A percentile compares a stretch with the other conserved stretches of the same genome.
phyloP scores from a whole-genome alignment of 2,888 invertebrate species.

The Ctena decussata region DNA sequence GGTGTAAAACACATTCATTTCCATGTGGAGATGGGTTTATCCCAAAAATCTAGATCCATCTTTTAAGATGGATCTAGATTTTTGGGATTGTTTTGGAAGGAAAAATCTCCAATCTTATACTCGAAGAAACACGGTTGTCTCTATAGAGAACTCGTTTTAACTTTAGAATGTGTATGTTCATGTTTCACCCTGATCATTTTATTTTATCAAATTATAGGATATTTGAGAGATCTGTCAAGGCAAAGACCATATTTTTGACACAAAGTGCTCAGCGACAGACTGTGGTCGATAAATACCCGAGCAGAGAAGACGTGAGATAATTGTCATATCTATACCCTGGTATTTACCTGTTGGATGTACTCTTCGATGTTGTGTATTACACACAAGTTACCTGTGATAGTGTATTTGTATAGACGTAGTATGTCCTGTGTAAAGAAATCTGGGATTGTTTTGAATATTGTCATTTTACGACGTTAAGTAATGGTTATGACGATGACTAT shows the following conservation, averaged over 20 bases:
- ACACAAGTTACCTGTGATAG: neutral
- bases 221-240: neutral
- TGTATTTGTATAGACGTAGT: neutral
- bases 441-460: neutral
- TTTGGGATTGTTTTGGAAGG: too few species aligned
- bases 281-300: neutral
- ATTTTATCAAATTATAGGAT: neutral
- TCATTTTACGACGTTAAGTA: neutral
- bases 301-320: neutral
- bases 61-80: too few species aligned
- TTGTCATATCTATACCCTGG: neutral
- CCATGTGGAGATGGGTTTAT: too few species aligned
- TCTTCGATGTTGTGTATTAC: neutral
- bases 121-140: too few species aligned
- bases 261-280: neutral
- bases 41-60: too few species aligned
- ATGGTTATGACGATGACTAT: neutral
- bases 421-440: neutral
- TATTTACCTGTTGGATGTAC: neutral
- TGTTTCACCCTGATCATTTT: neutral
- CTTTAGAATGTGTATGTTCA: neutral
- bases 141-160: neutral
- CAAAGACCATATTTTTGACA: neutral
- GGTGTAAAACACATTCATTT: neutral
- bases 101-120: too few species aligned